A percentile compares a stretch with the other conserved stretches of the same genome.
phyloP scores from a whole-genome alignment of 2,888 invertebrate species.

The Dromius quadrimaculatus region DNA sequence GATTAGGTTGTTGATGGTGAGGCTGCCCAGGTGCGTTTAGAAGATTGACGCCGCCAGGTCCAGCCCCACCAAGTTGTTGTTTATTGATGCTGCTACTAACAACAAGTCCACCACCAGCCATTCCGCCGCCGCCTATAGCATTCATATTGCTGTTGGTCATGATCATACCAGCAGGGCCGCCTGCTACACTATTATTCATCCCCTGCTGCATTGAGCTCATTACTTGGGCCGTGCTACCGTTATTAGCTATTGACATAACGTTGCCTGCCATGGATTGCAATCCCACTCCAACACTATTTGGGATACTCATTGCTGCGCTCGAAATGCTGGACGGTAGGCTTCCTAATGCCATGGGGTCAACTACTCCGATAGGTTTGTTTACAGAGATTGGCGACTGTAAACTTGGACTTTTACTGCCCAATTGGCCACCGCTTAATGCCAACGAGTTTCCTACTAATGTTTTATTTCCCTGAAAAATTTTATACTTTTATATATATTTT shows the following conservation, averaged over 20 bases:
- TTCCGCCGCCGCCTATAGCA: slow-evolving; percentile 71
- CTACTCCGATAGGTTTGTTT: slow-evolving; percentile 70
- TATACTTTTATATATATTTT: too few species aligned
- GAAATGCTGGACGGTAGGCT: slow-evolving; percentile 70
- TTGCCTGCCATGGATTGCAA: slow-evolving; percentile 66
- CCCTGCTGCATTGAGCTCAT: slow-evolving; percentile 79
- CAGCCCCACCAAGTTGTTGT: slow-evolving; percentile 72
- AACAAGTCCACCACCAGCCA: slow-evolving; percentile 80
- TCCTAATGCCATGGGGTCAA: slow-evolving; percentile 74
- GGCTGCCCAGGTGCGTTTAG: slow-evolving; percentile 73
- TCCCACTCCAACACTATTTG: slow-evolving; percentile 66
- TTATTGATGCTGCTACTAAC: slow-evolving; percentile 82
- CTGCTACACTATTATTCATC: slow-evolving; percentile 76
- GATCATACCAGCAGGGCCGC: slow-evolving; percentile 75
- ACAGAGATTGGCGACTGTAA: slow-evolving; percentile 87
- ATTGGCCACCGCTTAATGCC: slow-evolving; percentile 79
- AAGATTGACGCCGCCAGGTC: slow-evolving; percentile 59
- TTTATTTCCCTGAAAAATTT: slow-evolving; percentile 74
- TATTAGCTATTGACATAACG: slow-evolving; percentile 78
- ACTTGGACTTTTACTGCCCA: slow-evolving; percentile 86
- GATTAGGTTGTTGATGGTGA: slow-evolving; percentile 60
- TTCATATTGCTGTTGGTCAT: slow-evolving; percentile 83
- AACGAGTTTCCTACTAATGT: slow-evolving; percentile 78
- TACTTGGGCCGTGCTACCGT: slow-evolving; percentile 78
- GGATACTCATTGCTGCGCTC: slow-evolving; percentile 67